Evolutionary conservation across 2,113 vertebrate species (phyloP).

Genomic region (Mesembrinibis cayennensis): DNA sequence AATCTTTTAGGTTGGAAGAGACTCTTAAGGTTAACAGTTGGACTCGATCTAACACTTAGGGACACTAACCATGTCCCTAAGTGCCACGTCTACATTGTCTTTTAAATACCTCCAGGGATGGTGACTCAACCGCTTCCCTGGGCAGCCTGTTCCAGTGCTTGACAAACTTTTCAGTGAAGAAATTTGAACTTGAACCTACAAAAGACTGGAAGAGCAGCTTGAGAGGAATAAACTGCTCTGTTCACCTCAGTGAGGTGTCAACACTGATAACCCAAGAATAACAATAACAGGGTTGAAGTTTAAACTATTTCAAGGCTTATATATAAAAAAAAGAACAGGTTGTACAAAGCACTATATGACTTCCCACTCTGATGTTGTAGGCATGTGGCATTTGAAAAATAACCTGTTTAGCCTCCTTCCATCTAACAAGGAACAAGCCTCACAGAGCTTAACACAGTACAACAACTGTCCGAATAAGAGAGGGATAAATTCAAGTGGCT

Average conservation of each 20-base stretch:
- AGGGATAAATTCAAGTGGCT: neutral
- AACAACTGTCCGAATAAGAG: neutral
- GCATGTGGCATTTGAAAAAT: neutral
- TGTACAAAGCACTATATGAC: neutral
- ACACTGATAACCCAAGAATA: neutral
- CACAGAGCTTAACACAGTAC: neutral
- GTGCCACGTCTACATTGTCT: accelerated
- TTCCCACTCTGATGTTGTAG: neutral
- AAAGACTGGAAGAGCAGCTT: neutral
- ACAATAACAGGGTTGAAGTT: neutral
- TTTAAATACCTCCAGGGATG: neutral
- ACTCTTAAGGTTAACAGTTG: accelerated
- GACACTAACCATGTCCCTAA: neutral
- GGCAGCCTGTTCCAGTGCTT: neutral
- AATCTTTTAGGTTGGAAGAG: neutral
- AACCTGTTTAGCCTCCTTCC: neutral
- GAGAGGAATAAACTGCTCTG: neutral
- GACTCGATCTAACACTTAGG: neutral
- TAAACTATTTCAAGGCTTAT: neutral
- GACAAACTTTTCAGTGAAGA: neutral
- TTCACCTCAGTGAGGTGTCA: neutral
- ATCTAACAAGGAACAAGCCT: neutral
- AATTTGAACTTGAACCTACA: neutral
- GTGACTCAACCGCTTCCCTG: neutral
- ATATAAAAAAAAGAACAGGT: neutral